phyloP scores from a whole-genome alignment of 2,888 invertebrate genomes.

The Heliconius cydno region DNA sequence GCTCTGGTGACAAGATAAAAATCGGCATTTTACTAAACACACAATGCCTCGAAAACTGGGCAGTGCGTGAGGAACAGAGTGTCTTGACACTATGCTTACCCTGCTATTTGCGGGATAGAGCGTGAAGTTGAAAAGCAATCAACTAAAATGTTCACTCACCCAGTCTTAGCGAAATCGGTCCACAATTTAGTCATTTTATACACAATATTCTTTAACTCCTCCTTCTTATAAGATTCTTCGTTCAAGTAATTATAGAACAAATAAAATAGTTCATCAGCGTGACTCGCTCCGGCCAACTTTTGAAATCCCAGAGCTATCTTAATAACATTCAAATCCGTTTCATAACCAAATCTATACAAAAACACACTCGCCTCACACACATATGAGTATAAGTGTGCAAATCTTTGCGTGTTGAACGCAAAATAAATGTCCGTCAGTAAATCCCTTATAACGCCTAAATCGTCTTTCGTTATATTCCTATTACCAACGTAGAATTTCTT shows the following conservation, averaged over 20 bases:
- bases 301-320: conserved; percentile 50
- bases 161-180: conserved; percentile 69
- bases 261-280: conserved; percentile 78
- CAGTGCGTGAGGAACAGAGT: too few relatives aligned
- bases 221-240: conserved; percentile 59
- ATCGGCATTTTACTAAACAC: background rate
- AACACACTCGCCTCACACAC: conserved; percentile 53
- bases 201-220: conserved; percentile 49
- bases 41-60: background rate
- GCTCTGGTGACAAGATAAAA: background rate
- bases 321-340: conserved; percentile 64
- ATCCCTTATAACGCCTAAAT: conserved; percentile 53
- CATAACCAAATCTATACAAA: conserved; percentile 64
- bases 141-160: conserved; percentile 50
- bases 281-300: conserved; percentile 66
- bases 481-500: conserved; percentile 60
- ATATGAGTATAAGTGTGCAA: conserved; percentile 56
- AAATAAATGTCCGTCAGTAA: conserved; percentile 61
- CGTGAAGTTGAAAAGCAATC: background rate
- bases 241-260: conserved; percentile 67
- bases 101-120: too few relatives aligned
- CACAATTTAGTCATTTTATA: conserved; percentile 58
- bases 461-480: conserved; percentile 53
- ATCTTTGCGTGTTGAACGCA: conserved; percentile 59
- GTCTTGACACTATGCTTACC: background rate